phyloP scores from a whole-genome alignment of 1,140 invertebrate species.

The Micrasema minimum region DNA sequence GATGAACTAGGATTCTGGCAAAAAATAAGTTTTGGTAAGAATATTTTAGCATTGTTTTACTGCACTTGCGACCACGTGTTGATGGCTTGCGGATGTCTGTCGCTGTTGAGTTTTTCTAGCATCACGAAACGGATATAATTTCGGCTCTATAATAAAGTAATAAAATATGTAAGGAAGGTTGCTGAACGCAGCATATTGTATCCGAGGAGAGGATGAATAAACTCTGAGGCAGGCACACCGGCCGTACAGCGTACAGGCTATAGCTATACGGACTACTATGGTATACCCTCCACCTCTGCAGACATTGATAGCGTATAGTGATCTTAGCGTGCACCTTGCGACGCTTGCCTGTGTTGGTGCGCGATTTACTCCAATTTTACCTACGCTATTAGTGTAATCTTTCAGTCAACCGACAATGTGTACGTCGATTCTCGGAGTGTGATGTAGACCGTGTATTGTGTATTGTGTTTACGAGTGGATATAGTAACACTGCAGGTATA shows the following conservation, averaged over 20 bases:
- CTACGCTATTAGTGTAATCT: neutral
- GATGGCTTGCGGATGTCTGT: too few relatives aligned
- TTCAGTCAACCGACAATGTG: too few relatives aligned
- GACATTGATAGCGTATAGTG: slow-evolving; percentile 6
- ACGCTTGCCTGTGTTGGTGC: slow-evolving; percentile 9
- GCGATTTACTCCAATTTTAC: slow-evolving; percentile 23
- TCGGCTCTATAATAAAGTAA: too few relatives aligned
- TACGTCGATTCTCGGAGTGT: neutral
- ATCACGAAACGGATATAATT: too few relatives aligned
- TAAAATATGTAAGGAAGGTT: neutral
- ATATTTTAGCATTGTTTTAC: too few relatives aligned
- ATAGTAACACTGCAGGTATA: neutral
- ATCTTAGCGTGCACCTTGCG: slow-evolving; percentile 19
- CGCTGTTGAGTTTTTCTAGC: too few relatives aligned
- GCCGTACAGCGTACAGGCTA: neutral
- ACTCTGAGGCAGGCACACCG: slow-evolving; percentile 2
- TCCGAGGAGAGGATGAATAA: slow-evolving; percentile 32
- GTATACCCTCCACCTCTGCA: neutral
- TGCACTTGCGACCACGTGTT: too few relatives aligned
- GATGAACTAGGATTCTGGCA: too few relatives aligned
- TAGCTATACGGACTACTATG: too few relatives aligned
- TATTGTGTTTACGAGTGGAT: too few relatives aligned
- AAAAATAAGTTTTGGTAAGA: too few relatives aligned
- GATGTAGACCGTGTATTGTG: too few relatives aligned
- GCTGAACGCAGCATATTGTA: slow-evolving; percentile 18